Percentiles rank a stretch among this genome's conserved stretches.
These are phyloP conservation scores for Microtus oregoni DNA, from an alignment of 2,113 vertebrate species.

Conservation along the genomic window DNA sequence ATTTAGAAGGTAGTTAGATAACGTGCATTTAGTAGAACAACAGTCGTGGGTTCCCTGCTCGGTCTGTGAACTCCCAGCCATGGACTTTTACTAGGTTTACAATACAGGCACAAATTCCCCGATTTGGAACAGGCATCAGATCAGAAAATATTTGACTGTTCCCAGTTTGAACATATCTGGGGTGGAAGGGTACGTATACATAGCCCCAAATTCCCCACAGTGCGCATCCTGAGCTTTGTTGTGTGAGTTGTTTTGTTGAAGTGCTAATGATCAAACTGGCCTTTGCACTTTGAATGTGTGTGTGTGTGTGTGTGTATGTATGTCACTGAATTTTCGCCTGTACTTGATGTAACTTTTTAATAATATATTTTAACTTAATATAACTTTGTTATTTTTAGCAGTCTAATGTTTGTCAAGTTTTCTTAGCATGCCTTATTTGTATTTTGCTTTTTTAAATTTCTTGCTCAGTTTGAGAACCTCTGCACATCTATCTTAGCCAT, in stretches of 20 bases:
- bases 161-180: not conserved
- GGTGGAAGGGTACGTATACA: not conserved
- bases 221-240: not conserved
- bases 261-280: not conserved
- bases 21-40: too few relatives aligned
- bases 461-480: not conserved
- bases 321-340: too few relatives aligned
- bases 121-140: too few relatives aligned
- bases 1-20: too few relatives aligned
- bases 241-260: not conserved
- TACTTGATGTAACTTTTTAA: not conserved
- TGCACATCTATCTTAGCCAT: not conserved
- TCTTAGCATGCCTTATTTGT: not conserved
- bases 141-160: too few relatives aligned
- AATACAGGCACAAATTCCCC: too few relatives aligned
- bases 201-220: not conserved
- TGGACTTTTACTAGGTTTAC: too few relatives aligned
- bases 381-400: not conserved
- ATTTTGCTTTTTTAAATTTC: conserved; percentile 34
- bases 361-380: not conserved
- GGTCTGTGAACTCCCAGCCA: too few relatives aligned
- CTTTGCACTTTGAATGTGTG: too few relatives aligned
- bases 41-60: too few relatives aligned
- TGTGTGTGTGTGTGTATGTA: too few relatives aligned
- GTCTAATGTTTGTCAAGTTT: not conserved